phyloP scores from a whole-genome alignment of 2,113 vertebrate species.

The Sitta europaea region DNA sequence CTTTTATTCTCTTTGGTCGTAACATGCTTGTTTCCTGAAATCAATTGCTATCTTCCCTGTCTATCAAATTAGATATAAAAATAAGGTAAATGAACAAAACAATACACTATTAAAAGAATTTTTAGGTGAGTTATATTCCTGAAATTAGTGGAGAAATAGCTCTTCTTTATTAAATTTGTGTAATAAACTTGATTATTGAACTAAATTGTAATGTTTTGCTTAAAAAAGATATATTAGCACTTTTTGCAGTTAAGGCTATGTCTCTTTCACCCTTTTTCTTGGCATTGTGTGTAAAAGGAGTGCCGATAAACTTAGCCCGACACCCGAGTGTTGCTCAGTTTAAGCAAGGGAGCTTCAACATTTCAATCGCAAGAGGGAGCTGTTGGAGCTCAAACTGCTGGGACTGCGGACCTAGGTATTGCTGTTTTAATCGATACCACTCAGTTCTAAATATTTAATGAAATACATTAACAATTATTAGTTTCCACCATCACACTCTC shows the following conservation, averaged over 20 bases:
- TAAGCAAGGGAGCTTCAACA: not conserved
- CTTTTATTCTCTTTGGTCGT: not conserved
- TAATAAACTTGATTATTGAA: not conserved
- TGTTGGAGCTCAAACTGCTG: conserved; percentile 70
- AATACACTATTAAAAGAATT: not conserved
- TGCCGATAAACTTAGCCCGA: not conserved
- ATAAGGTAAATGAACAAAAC: not conserved
- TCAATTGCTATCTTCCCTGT: not conserved
- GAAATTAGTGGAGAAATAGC: not conserved
- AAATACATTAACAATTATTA: conserved; percentile 73
- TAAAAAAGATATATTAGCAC: conserved; percentile 2
- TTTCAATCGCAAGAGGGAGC: conserved; percentile 72
- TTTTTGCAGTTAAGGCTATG: not conserved
- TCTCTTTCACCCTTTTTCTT: not conserved
- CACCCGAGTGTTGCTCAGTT: not conserved
- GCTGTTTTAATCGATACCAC: conserved; percentile 38
- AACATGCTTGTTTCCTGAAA: not conserved
- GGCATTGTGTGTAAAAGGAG: not conserved
- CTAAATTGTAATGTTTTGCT: not conserved
- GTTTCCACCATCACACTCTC: conserved; percentile 46
- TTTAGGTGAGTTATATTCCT: not conserved
- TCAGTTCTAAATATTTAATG: conserved; percentile 68
- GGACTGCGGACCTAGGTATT: not conserved
- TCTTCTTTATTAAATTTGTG: not conserved
- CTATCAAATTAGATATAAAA: not conserved